These are phyloP conservation scores for Sebastolobus alascanus DNA, from an alignment of 2,797 vertebrate species.

Conservation along the genomic window DNA sequence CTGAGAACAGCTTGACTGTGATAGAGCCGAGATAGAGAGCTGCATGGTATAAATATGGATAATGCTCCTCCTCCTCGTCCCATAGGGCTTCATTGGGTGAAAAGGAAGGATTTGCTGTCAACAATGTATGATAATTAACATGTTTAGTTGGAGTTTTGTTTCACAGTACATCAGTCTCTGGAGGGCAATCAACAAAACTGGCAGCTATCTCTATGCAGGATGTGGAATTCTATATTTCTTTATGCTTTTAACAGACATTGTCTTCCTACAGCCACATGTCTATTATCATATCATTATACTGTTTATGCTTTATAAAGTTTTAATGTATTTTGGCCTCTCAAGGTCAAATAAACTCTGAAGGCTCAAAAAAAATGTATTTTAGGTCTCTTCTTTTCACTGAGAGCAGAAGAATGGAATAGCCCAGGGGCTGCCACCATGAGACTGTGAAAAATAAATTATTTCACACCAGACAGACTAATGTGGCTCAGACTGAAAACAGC, in stretches of 20 bases:
- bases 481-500: conserved; percentile 25
- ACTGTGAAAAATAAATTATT: conserved; percentile 45
- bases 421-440: conserved; percentile 23
- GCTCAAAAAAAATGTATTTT: conserved; percentile 49
- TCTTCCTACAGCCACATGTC: neutral
- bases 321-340: conserved; percentile 31
- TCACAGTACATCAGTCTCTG: conserved; percentile 51
- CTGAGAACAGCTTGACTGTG: conserved; percentile 45
- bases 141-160: conserved; percentile 49
- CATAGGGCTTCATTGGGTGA: conserved; percentile 37
- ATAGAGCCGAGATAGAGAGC: conserved; percentile 24
- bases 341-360: conserved; percentile 54
- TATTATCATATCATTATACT: conserved; percentile 50
- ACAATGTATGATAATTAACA: conserved; percentile 64
- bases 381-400: conserved; percentile 37
- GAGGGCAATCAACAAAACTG: conserved; percentile 50
- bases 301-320: conserved; percentile 47
- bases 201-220: conserved; percentile 40
- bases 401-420: conserved; percentile 32
- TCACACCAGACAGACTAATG: conserved; percentile 33
- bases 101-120: conserved; percentile 46
- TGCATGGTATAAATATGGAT: conserved; percentile 56
- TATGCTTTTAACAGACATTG: conserved; percentile 25
- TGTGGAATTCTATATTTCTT: conserved; percentile 24
- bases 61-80: conserved; percentile 23